Percentiles rank a stretch among this genome's conserved stretches.
These are phyloP conservation scores for Spongilla lacustris DNA, from an alignment of 37 sponge, comb jelly and placozoan genomes.

Conservation along the genomic window DNA sequence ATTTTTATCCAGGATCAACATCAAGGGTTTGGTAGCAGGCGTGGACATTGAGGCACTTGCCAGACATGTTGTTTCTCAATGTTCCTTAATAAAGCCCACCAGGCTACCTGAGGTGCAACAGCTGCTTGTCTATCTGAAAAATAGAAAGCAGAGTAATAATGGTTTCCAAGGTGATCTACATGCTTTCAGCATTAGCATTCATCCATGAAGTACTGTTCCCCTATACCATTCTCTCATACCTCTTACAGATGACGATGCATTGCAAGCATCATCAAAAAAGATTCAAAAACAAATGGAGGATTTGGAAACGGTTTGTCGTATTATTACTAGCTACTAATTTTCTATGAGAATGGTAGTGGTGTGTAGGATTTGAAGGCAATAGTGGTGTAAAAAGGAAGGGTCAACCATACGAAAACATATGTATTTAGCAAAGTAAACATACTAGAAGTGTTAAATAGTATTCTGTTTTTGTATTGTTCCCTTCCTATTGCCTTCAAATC, in stretches of 20 bases:
- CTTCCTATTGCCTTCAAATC: too few species aligned
- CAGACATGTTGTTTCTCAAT: slow-evolving; percentile 64
- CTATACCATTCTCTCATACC: neutral
- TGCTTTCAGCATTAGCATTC: neutral
- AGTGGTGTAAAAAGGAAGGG: too few species aligned
- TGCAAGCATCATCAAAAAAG: slow-evolving; percentile 47
- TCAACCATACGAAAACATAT: too few species aligned
- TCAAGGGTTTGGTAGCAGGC: slow-evolving; percentile 49
- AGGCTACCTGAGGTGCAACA: slow-evolving; percentile 90
- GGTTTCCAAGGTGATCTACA: neutral
- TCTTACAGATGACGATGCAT: slow-evolving; percentile 29
- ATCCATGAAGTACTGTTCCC: too few species aligned
- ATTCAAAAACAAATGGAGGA: slow-evolving; percentile 51
- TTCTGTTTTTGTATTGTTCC: too few species aligned
- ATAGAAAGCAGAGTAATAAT: slow-evolving; percentile 31
- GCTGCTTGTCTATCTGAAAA: slow-evolving; percentile 82
- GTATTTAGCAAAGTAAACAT: too few species aligned
- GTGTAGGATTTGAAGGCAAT: too few species aligned
- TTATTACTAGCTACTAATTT: neutral
- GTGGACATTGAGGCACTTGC: slow-evolving; percentile 74
- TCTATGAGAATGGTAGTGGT: too few species aligned
- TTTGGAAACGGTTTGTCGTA: neutral
- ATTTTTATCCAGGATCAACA: slow-evolving; percentile 56
- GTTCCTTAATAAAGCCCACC: slow-evolving; percentile 70
- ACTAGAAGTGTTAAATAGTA: too few species aligned